phyloP scores from a whole-genome alignment of 2,113 vertebrate genomes.

The Nothoprocta perdicaria region DNA sequence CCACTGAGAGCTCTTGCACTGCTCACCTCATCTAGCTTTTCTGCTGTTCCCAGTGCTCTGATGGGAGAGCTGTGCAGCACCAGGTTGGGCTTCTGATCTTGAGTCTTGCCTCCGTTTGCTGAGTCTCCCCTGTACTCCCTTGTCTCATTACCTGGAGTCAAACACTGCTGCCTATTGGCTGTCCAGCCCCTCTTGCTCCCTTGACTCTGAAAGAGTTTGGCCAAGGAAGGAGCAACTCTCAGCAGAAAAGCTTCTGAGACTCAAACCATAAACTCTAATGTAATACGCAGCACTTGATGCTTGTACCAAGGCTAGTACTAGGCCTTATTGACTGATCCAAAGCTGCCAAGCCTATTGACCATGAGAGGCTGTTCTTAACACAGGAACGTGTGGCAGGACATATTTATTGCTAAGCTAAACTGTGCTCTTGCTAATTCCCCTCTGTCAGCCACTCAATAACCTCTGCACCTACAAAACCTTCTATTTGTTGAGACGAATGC shows the following conservation, averaged over 20 bases:
- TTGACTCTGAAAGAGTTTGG: constrained; percentile 27
- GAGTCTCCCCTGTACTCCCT: too few species aligned
- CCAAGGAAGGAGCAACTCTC: constrained; percentile 31
- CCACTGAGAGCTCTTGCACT: too few species aligned
- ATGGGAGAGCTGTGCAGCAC: too few species aligned
- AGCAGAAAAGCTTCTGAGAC: constrained; percentile 30
- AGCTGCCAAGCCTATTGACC: constrained; percentile 56
- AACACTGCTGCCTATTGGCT: background rate
- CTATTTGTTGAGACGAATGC: background rate
- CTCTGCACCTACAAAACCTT: constrained; percentile 5
- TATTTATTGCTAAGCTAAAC: constrained; percentile 63
- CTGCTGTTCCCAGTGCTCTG: background rate
- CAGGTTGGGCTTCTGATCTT: too few species aligned
- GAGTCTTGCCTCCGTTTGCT: too few species aligned
- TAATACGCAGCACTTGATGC: constrained; percentile 24
- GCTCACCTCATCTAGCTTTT: background rate
- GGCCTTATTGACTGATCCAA: constrained; percentile 52
- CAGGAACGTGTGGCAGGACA: constrained; percentile 35
- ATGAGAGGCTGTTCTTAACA: constrained; percentile 50
- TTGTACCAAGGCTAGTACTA: constrained; percentile 14
- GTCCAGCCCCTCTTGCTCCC: background rate
- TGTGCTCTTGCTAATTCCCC: constrained; percentile 38
- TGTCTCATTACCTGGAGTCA: background rate
- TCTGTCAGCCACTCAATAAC: constrained; percentile 38
- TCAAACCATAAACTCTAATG: constrained; percentile 59